Evolutionary conservation across 2,113 vertebrate genomes (phyloP).

Genomic region (Nothoprocta pentlandii): DNA sequence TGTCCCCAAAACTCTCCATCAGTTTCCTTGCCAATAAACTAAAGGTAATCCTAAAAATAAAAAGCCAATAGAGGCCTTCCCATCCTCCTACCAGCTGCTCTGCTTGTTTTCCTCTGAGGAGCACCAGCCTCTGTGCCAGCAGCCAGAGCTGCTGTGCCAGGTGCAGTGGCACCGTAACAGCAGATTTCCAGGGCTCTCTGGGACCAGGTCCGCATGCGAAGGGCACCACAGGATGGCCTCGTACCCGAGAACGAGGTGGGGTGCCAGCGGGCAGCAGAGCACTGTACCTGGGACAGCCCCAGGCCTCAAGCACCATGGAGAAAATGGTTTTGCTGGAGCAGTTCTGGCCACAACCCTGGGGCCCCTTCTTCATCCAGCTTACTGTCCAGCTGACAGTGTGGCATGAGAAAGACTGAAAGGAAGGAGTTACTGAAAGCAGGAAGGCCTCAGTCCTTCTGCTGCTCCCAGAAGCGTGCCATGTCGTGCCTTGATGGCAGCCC

Average conservation of each 20-base stretch:
- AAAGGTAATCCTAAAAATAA: background rate
- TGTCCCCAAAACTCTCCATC: background rate
- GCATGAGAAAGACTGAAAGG: background rate
- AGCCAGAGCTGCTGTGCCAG: background rate
- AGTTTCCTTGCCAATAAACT: background rate
- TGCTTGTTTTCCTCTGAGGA: background rate
- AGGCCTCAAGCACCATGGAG: background rate
- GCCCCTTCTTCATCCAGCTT: background rate
- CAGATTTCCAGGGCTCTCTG: background rate
- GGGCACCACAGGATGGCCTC: background rate
- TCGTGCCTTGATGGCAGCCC: accelerated
- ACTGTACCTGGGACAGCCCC: accelerated
- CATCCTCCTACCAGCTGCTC: background rate
- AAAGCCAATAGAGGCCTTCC: background rate
- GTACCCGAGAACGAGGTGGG: background rate
- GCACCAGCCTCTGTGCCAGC: background rate
- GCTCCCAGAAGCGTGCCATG: accelerated
- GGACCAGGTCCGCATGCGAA: accelerated
- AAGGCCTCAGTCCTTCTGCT: background rate
- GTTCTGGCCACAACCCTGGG: background rate
- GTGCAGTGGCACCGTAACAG: background rate
- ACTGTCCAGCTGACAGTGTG: background rate
- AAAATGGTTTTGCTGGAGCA: background rate
- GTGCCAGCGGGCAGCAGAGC: background rate
- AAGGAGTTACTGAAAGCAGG: background rate